Base-by-base conservation (phyloP, 2,888 invertebrate species). In the Dysmachus trigonus region DNA sequence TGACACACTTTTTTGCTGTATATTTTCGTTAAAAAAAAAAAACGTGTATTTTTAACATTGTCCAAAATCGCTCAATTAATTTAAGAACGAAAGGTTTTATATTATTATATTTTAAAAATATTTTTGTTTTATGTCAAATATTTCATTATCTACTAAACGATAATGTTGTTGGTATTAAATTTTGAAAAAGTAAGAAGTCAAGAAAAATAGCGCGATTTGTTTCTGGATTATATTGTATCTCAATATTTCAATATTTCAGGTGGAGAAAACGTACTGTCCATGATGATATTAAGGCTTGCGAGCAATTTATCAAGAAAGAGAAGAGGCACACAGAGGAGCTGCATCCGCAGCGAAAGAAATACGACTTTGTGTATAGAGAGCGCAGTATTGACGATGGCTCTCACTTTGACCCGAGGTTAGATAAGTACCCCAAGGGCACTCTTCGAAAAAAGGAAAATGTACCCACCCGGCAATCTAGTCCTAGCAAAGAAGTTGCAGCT, bases 231-330 rank as follows among this genome's bases (percentile, higher is more conserved):
- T n/a, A n/a, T n/a, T n/a, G n/a, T n/a, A n/a, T n/a, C n/a, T n/a
- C n/a, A n/a, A n/a, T 62, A 62, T 31, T 47, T 91, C 41, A 27
- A 22, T 7, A 27, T 77, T 62, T 1, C 84, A 92, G 92, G 89
- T 92, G 93, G 92, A 88, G 93, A 91, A 90, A 93, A 89, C 90
- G 93, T 88, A 90, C 91, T 86, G 87, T 88, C 88, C 95, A 95
- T 88, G 96, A 96, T 88, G 96, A 96, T 89, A 95, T 95, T 88
- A 94, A 93, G 91, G 95, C 93, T 88, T 94, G 95, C 87, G 95
- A 95, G 81, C 91, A 95, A 87, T 94, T 96, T 89, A 93, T 96
- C 87, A 95, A 95, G 87, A 95, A 94, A 90, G 96, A 96, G 91
- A 93, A 95, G 85, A 94, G 95, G 88, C 96, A 96, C 89, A 95